Percentiles rank a stretch among this genome's conserved stretches.
Evolutionary conservation across 2,888 invertebrate species (phyloP).

Genomic region (Periphyllus acericola): DNA sequence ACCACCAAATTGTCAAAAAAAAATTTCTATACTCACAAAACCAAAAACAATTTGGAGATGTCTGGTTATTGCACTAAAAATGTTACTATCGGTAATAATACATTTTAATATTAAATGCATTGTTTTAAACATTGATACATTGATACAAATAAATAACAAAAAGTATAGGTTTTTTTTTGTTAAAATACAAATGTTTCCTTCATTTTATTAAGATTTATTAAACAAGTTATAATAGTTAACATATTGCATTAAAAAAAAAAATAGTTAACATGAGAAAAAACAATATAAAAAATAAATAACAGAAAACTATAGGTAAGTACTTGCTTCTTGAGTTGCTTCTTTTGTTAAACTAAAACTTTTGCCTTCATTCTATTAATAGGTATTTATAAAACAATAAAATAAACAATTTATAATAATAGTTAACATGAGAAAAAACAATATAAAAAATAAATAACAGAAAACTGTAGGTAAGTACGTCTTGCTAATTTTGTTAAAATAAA

Average conservation of each 20-base stretch:
- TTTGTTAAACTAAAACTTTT: conserved; percentile 11
- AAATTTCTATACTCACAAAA: background rate
- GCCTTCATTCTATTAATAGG: too few relatives aligned
- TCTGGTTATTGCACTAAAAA: conserved; percentile 24
- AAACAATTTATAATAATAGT: too few relatives aligned
- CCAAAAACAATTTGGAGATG: conserved; percentile 5
- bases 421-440: too few relatives aligned
- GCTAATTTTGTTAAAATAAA: conserved; percentile 1
- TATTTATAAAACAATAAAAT: background rate
- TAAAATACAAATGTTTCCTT: too few relatives aligned
- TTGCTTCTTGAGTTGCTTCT: too few relatives aligned
- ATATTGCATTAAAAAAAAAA: too few relatives aligned
- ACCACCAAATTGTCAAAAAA: background rate
- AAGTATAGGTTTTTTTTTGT: background rate
- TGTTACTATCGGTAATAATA: background rate
- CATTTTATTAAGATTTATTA: too few relatives aligned
- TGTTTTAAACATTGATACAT: conserved; percentile 17
- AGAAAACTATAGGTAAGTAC: background rate
- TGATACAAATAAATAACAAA: background rate
- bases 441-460: conserved; percentile 3
- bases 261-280: too few relatives aligned
- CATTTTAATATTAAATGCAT: background rate
- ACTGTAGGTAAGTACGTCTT: background rate
- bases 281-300: conserved; percentile 1
- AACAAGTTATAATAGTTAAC: too few relatives aligned